phyloP scores from a whole-genome alignment of 2,113 vertebrate genomes.

The Cavia aperea region DNA sequence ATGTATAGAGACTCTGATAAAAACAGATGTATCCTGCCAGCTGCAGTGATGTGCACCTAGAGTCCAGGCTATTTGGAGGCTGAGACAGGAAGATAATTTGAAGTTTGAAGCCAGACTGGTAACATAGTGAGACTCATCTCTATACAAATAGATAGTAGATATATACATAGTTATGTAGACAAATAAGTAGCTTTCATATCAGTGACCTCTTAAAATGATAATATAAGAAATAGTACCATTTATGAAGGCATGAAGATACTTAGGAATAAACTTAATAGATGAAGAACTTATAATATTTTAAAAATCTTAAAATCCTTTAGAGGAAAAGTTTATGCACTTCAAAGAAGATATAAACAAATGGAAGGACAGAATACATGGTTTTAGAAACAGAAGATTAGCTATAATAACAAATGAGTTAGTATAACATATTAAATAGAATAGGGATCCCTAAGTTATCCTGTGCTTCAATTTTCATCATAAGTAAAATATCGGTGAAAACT shows the following conservation, averaged over 20 bases:
- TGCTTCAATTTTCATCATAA: background rate
- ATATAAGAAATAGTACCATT: background rate
- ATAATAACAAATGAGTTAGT: constrained; percentile 5
- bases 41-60: background rate
- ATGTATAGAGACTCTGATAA: background rate
- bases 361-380: background rate
- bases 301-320: background rate
- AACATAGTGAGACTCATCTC: background rate
- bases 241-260: background rate
- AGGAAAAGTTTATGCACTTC: background rate
- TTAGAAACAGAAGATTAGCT: constrained; percentile 12
- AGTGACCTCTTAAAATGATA: background rate
- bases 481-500: background rate
- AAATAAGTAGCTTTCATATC: background rate
- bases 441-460: background rate
- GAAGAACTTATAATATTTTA: background rate
- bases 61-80: background rate
- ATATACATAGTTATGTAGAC: background rate
- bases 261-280: background rate
- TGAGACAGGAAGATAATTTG: background rate
- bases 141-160: background rate
- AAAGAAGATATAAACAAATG: background rate
- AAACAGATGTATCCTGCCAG: background rate
- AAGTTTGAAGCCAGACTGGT: background rate
- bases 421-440: background rate